These are phyloP conservation scores for Paragorgia papillata DNA, from an alignment of 92 coral and sea anemone genomes.

Conservation along the genomic window DNA sequence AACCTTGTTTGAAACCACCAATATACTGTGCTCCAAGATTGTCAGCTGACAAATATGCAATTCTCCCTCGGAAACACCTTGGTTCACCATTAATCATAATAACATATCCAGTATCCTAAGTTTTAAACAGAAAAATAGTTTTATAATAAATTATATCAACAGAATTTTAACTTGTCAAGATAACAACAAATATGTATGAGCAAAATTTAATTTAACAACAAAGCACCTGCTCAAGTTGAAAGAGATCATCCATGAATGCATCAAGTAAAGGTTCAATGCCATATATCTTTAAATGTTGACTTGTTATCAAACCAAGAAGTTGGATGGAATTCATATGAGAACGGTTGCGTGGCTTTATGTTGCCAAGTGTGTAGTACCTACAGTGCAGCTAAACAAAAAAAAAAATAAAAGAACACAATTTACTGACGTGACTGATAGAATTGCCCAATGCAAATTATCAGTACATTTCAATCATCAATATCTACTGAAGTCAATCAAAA, in stretches of 20 bases:
- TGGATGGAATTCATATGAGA: conserved; percentile 55
- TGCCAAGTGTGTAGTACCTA: conserved; percentile 53
- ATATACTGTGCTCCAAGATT: conserved; percentile 54
- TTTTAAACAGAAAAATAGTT: too few species aligned
- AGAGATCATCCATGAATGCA: conserved; percentile 59
- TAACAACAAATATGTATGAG: not conserved
- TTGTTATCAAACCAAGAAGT: conserved; percentile 58
- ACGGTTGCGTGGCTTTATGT: conserved; percentile 51
- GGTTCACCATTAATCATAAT: conserved; percentile 21
- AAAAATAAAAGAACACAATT: conserved; percentile 9
- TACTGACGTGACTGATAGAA: not conserved
- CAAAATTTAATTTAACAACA: conserved; percentile 37
- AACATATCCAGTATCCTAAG: conserved; percentile 42
- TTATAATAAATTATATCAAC: too few species aligned
- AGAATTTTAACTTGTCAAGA: not conserved
- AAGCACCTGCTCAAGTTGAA: conserved; percentile 65
- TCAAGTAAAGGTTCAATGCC: conserved; percentile 59
- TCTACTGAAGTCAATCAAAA: too few species aligned
- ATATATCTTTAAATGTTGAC: conserved; percentile 56
- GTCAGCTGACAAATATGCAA: conserved; percentile 46
- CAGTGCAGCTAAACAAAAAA: conserved; percentile 15
- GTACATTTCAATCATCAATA: not conserved
- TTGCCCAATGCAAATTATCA: not conserved
- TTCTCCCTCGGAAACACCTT: conserved; percentile 36
- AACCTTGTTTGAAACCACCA: conserved; percentile 52